Evolutionary conservation across 2,888 invertebrate genomes (phyloP), one percentile per base, ranked within the genome.

Genomic region (Melanostoma scalare): DNA sequence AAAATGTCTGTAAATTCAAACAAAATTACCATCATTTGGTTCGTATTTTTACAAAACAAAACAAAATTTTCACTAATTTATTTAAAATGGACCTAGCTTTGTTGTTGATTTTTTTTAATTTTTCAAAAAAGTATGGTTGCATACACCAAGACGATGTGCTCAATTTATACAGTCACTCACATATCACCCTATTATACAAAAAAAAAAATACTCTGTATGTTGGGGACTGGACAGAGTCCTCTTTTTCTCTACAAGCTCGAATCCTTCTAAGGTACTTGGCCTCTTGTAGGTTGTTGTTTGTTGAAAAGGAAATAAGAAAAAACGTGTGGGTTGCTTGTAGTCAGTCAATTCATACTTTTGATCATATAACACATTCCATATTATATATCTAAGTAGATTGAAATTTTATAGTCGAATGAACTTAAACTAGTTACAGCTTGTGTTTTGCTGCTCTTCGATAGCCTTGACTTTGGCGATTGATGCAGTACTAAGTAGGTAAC

Each of bases 401-500:
- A 56, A 71, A 71, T 78, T 78, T 74, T 84, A 74, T 63, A 84
- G 65, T 60, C 74, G 65, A 74, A 55, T 65, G 69, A 42, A 40
- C 69, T 65, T 20, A 55, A 84, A 84, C 82, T 78, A 73, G 78
- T 78, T 84, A 58, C 63, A 69, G 55, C 78, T 61, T 82, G 20
- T 73, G 69, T 60, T 74, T 69, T 56, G 73, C 69, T 56, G 9
- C 50, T 56, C 75, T 76, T 58, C 78, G 78, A 58, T 78, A 84
- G 82, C 82, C 82, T 84, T 84, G 82, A 84, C 82, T 84, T 78
- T 84, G 78, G 78, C 20, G 20, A 74, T 52, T 60, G 52, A 36
- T 58, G 68, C 69, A 73, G 78, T 73, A 78, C 69, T 73, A 84
- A 78, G 73, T 84, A 84, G 78, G 78, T 84, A 84, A 84, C 82